These are phyloP conservation scores for Nasonia giraulti DNA, from an alignment of 1,140 invertebrate species.

Conservation along the genomic window DNA sequence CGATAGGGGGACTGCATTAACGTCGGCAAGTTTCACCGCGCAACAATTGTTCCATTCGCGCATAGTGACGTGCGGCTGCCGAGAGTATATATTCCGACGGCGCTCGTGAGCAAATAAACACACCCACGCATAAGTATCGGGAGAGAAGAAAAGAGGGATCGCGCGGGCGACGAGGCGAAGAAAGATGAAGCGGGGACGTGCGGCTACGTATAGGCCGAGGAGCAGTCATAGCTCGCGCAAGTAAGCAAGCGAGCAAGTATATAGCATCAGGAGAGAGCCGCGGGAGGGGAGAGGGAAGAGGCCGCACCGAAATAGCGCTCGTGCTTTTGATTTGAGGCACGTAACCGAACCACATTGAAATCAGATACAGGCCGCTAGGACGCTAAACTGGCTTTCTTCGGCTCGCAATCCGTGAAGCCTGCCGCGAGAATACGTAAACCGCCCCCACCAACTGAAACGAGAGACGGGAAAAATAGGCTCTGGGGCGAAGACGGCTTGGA, in stretches of 20 bases:
- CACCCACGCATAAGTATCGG: slow-evolving; percentile 36
- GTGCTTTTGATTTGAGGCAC: slow-evolving; percentile 71
- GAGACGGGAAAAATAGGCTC: slow-evolving; percentile 31
- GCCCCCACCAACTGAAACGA: slow-evolving; percentile 35
- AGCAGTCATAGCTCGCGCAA: not conserved
- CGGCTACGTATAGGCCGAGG: not conserved
- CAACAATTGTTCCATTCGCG: not conserved
- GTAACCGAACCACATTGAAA: slow-evolving; percentile 71
- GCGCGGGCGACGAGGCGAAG: too few species aligned
- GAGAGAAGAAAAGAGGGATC: slow-evolving; percentile 5
- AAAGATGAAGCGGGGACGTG: slow-evolving; percentile 22
- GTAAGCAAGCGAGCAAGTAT: not conserved
- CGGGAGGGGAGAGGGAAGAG: slow-evolving; percentile 18
- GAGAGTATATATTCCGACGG: not conserved
- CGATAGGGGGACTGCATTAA: not conserved
- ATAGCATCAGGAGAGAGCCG: not conserved
- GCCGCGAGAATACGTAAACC: slow-evolving; percentile 63
- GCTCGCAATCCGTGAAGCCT: slow-evolving; percentile 52
- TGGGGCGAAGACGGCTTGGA: slow-evolving; percentile 17
- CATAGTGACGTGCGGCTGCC: not conserved
- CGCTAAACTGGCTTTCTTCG: slow-evolving; percentile 65
- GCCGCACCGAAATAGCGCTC: slow-evolving; percentile 63
- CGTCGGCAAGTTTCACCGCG: too few species aligned
- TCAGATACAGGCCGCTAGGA: slow-evolving; percentile 64
- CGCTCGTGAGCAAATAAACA: slow-evolving; percentile 43